Evolutionary conservation across 2,888 invertebrate species (phyloP).

Genomic region (Eristalis arbustorum): DNA sequence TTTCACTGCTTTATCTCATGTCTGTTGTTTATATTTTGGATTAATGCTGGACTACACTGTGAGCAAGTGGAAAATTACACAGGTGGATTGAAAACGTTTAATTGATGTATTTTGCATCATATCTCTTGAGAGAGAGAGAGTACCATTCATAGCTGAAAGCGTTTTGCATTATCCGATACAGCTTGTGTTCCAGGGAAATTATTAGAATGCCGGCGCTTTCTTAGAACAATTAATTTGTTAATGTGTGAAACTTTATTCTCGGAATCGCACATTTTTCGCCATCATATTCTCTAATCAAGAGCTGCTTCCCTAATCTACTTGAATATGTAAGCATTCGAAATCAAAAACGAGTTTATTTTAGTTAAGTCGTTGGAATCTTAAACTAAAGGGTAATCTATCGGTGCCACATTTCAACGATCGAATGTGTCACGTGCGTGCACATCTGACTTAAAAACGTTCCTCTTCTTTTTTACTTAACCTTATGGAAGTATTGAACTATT

Average conservation of each 20-base stretch:
- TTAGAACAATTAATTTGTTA: not conserved
- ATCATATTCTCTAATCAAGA: not conserved
- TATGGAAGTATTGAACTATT: no score
- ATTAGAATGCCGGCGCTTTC: not conserved
- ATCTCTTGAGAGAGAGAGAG: not conserved
- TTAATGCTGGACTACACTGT: not conserved
- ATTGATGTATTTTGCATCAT: not conserved
- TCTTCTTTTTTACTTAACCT: no score
- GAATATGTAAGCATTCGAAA: no score
- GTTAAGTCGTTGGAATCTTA: no score
- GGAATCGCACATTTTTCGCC: not conserved
- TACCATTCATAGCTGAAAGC: not conserved
- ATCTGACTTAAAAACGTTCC: no score
- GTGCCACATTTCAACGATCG: not conserved
- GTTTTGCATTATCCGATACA: not conserved
- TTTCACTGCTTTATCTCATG: not conserved
- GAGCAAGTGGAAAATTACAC: no score
- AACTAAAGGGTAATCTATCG: no score
- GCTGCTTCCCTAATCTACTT: no score
- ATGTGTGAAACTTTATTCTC: not conserved
- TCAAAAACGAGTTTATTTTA: no score
- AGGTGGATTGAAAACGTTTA: not conserved
- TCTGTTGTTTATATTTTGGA: not conserved
- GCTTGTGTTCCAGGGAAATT: not conserved
- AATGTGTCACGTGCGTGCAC: no score